Conservation (phyloP, 2,888 invertebrate genomes). For the Ariolimax columbianus region DNA sequence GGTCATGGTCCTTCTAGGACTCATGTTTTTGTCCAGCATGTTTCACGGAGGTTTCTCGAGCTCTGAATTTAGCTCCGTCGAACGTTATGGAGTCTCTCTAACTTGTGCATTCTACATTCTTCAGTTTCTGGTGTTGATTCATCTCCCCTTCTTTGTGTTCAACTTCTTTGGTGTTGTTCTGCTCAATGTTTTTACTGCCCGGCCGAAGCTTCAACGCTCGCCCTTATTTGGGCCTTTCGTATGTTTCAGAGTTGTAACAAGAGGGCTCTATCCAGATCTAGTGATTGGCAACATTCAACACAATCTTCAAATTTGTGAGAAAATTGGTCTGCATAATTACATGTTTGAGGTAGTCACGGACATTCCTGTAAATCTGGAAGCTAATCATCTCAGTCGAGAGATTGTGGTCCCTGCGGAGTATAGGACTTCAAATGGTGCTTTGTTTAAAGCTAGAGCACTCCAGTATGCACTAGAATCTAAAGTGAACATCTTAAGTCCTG, state of each 20-base stretch:
- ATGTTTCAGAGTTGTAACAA: constrained; percentile 64
- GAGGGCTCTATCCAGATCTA: constrained; percentile 60
- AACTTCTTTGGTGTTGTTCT: constrained; percentile 68
- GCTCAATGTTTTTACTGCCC: constrained; percentile 65
- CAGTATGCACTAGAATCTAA: constrained; percentile 64
- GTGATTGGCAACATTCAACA: constrained; percentile 54
- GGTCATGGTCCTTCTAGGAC: not conserved
- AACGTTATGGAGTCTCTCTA: constrained; percentile 59
- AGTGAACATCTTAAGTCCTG: constrained; percentile 65
- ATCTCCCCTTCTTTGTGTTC: constrained; percentile 65
- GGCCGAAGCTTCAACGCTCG: constrained; percentile 67
- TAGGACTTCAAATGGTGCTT: constrained; percentile 60
- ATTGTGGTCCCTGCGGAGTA: constrained; percentile 42
- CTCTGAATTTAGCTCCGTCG: constrained; percentile 51
- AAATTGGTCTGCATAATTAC: constrained; percentile 61
- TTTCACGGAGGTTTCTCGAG: not conserved
- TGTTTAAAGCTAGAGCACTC: constrained; percentile 70
- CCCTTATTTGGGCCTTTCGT: constrained; percentile 65
- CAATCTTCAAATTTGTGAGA: constrained; percentile 55
- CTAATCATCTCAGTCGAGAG: constrained; percentile 41
- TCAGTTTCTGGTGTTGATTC: constrained; percentile 60
- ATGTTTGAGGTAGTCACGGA: constrained; percentile 66
- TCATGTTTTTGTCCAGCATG: not conserved
- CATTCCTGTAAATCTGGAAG: constrained; percentile 50
- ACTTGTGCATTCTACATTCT: constrained; percentile 62